phyloP scores from a whole-genome alignment of 2,888 invertebrate species.

The Meliscaeva auricollis region DNA sequence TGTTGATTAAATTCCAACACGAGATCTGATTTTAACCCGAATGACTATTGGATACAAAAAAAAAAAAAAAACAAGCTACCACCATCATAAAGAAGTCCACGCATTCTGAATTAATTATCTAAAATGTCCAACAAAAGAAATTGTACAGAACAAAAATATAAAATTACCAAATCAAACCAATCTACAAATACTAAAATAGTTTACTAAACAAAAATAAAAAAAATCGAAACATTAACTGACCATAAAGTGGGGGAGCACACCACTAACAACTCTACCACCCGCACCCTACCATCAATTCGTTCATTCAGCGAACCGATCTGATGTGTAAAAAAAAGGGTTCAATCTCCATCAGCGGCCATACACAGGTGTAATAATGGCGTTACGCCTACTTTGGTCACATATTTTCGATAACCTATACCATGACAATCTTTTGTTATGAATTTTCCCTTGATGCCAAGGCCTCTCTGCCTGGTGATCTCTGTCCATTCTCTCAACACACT shows the following conservation, averaged over 20 bases:
- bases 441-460: slow-evolving; percentile 76
- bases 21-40: slow-evolving; percentile 53
- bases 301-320: slow-evolving; percentile 47
- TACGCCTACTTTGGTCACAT: slow-evolving; percentile 74
- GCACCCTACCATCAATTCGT: slow-evolving; percentile 34
- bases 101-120: slow-evolving; percentile 82
- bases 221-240: slow-evolving; percentile 79
- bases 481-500: slow-evolving; percentile 52
- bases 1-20: slow-evolving; percentile 52
- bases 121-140: slow-evolving; percentile 78
- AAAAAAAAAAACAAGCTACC: slow-evolving; percentile 8
- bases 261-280: slow-evolving; percentile 33
- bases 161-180: slow-evolving; percentile 52
- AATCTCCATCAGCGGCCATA: slow-evolving; percentile 26
- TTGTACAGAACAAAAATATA: slow-evolving; percentile 77
- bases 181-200: slow-evolving; percentile 41
- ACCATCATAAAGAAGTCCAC: slow-evolving; percentile 77
- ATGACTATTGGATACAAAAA: neutral
- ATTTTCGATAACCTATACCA: slow-evolving; percentile 49
- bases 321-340: slow-evolving; percentile 60
- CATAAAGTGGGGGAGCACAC: slow-evolving; percentile 57
- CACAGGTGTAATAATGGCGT: slow-evolving; percentile 79
- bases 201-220: slow-evolving; percentile 4
- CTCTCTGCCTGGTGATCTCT: slow-evolving; percentile 72
- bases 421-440: slow-evolving; percentile 53